phyloP scores from a whole-genome alignment of 2,113 vertebrate genomes.

The Polypterus senegalus region DNA sequence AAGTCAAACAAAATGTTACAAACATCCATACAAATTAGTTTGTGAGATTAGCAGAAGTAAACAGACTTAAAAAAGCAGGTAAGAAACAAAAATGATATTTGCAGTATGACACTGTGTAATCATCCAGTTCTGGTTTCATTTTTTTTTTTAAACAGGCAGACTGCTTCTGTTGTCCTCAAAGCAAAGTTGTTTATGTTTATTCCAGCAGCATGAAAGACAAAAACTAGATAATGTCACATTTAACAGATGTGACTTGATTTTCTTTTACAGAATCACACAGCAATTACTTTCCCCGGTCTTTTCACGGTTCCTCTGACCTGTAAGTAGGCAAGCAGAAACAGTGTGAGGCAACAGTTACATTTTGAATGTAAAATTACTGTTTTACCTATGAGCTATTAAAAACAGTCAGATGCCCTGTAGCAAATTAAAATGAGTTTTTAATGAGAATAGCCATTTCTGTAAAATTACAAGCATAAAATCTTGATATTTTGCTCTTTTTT shows the following conservation, averaged over 20 bases:
- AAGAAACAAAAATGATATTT: constrained; percentile 7
- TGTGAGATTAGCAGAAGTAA: constrained; percentile 26
- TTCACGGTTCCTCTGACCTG: constrained; percentile 96
- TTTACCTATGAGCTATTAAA: too few relatives aligned
- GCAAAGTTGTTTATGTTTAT: constrained; percentile 28
- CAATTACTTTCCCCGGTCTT: constrained; percentile 97
- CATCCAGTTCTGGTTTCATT: constrained; percentile 38
- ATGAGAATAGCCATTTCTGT: too few relatives aligned
- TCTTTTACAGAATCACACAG: constrained; percentile 88
- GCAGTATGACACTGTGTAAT: constrained; percentile 19
- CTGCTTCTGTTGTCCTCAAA: constrained; percentile 11
- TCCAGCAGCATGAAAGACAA: constrained; percentile 64
- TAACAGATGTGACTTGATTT: constrained; percentile 40
- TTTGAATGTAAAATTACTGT: too few relatives aligned
- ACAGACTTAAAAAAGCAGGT: constrained; percentile 31
- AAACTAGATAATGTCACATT: constrained; percentile 54
- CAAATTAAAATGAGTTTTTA: too few relatives aligned
- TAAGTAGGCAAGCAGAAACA: constrained; percentile 1
- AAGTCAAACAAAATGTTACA: background rate
- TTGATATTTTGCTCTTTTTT: too few relatives aligned
- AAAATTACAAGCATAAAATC: too few relatives aligned
- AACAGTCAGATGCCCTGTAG: too few relatives aligned
- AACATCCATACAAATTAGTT: background rate
- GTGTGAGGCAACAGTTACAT: too few relatives aligned
- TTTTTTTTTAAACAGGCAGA: constrained; percentile 25